These are phyloP conservation scores for Polyergus mexicanus DNA, from an alignment of 1,140 invertebrate genomes.

Conservation along the genomic window DNA sequence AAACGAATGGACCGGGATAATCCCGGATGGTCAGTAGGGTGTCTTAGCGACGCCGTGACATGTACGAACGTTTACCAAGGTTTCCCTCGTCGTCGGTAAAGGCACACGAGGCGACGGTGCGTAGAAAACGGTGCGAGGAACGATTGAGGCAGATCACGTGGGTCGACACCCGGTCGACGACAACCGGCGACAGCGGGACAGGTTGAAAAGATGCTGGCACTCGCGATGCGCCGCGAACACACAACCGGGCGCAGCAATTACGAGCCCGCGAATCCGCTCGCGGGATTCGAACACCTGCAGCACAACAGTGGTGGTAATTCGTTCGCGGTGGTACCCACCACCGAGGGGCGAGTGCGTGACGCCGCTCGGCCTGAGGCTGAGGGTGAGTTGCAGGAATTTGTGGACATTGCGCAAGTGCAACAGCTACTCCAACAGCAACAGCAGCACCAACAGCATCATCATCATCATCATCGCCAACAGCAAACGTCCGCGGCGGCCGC, in stretches of 20 bases:
- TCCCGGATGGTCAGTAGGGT: constrained; percentile 3
- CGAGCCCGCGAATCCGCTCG: constrained; percentile 82
- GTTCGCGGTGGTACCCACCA: constrained; percentile 72
- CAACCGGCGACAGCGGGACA: constrained; percentile 74
- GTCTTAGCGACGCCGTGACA: constrained; percentile 71
- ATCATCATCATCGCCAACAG: constrained; percentile 78
- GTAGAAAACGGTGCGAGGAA: constrained; percentile 20
- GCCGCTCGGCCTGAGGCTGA: constrained; percentile 77
- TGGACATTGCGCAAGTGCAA: constrained; percentile 84
- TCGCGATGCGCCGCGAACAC: constrained; percentile 86
- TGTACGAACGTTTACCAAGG: constrained; percentile 69
- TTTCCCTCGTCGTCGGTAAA: constrained; percentile 58
- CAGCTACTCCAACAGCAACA: constrained; percentile 83
- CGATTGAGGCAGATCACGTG: constrained; percentile 61
- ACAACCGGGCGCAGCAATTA: constrained; percentile 84
- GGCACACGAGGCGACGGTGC: constrained; percentile 60
- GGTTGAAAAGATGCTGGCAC: constrained; percentile 85
- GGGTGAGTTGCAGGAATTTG: constrained; percentile 83
- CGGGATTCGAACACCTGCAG: constrained; percentile 83
- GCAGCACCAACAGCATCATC: constrained; percentile 79
- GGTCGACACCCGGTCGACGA: constrained; percentile 71
- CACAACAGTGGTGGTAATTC: constrained; percentile 79
- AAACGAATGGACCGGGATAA: constrained; percentile 21
- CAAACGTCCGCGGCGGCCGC: constrained; percentile 70
- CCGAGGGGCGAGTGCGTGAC: constrained; percentile 78